These are phyloP conservation scores for Oceanodroma tethys DNA, from an alignment of 2,113 vertebrate species.

Conservation along the genomic window DNA sequence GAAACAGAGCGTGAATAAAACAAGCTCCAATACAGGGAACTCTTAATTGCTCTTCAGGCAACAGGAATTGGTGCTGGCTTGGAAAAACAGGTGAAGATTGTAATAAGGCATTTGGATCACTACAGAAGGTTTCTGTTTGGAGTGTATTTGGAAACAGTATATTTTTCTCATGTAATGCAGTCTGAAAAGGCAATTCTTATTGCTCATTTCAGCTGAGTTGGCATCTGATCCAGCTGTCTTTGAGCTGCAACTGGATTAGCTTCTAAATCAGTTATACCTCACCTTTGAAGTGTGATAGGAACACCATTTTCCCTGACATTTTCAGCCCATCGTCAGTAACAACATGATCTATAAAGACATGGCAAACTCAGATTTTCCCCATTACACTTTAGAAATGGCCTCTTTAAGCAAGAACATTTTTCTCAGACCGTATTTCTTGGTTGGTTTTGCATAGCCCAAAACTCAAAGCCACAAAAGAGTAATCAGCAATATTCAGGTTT, in stretches of 20 bases:
- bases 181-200: not conserved
- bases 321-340: not conserved
- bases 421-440: not conserved
- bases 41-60: accelerated
- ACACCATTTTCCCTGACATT: not conserved
- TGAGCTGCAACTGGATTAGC: not conserved
- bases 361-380: not conserved
- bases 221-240: not conserved
- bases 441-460: not conserved
- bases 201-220: not conserved
- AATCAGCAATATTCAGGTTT: not conserved
- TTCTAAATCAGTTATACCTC: not conserved
- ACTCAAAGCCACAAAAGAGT: not conserved
- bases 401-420: not conserved
- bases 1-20: not conserved
- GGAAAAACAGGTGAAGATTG: not conserved
- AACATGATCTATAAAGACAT: not conserved
- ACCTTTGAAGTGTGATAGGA: not conserved
- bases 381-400: not conserved
- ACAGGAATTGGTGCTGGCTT: not conserved
- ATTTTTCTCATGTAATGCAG: not conserved
- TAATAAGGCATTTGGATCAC: not conserved
- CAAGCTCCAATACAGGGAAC: not conserved
- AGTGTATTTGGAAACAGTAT: not conserved
- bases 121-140: not conserved